Evolutionary conservation across 2,888 invertebrate genomes (phyloP).

Genomic region (Coenonympha glycerion): DNA sequence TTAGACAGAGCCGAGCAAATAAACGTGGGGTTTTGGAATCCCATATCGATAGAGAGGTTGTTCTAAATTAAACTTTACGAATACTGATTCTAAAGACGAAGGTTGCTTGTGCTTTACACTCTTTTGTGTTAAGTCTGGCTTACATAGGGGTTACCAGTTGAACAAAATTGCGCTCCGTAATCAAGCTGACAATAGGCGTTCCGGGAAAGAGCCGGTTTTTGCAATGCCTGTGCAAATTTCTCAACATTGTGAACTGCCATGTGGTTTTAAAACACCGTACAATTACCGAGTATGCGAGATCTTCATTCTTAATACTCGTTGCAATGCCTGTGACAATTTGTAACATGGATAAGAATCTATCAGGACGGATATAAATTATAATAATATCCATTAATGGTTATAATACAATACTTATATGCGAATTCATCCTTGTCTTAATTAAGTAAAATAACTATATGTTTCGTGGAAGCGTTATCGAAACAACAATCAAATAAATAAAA

Average conservation of each 20-base stretch:
- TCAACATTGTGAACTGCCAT: conserved; percentile 46
- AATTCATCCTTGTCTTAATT: too few relatives aligned
- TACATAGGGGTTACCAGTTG: conserved; percentile 69
- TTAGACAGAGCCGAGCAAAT: conserved; percentile 54
- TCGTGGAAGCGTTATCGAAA: too few relatives aligned
- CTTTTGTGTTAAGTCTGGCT: conserved; percentile 58
- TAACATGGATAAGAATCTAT: too few relatives aligned
- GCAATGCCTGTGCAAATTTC: conserved; percentile 65
- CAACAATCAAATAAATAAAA: too few relatives aligned
- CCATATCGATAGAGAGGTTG: conserved; percentile 30
- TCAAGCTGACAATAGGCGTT: conserved; percentile 67
- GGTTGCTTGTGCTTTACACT: conserved; percentile 23
- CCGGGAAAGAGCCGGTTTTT: conserved; percentile 64
- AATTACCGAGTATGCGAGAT: too few relatives aligned
- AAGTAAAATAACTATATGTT: too few relatives aligned
- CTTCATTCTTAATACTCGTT: conserved; percentile 16
- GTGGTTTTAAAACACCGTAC: conserved; percentile 39
- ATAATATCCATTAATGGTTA: too few relatives aligned
- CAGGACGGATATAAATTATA: too few relatives aligned
- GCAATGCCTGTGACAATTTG: conserved; percentile 34
- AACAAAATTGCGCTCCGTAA: conserved; percentile 67
- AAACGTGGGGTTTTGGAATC: conserved; percentile 61
- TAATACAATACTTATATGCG: too few relatives aligned
- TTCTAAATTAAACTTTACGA: conserved; percentile 30
- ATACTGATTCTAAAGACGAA: conserved; percentile 12